These are phyloP conservation scores for Bursaphelenchus okinawaensis DNA, from an alignment of 2,888 invertebrate species.

Conservation along the genomic window DNA sequence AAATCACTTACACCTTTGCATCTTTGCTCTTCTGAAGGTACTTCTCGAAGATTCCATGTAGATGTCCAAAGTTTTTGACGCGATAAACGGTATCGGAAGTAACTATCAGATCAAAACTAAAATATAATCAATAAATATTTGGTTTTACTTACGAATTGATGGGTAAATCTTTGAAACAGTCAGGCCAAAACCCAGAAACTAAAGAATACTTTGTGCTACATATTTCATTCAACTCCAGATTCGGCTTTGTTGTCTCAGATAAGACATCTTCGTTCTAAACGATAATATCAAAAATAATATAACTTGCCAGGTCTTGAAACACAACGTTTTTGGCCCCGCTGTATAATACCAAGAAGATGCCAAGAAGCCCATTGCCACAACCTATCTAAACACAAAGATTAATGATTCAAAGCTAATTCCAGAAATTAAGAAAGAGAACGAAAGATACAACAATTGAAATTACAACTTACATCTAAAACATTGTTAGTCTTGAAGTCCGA, in stretches of 20 bases:
- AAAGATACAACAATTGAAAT: not conserved
- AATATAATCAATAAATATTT: too few relatives aligned
- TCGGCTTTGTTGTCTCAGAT: not conserved
- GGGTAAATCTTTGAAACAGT: not conserved
- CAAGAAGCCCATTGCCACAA: slow-evolving; percentile 12
- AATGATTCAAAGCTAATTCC: too few relatives aligned
- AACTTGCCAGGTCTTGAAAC: slow-evolving; percentile 12
- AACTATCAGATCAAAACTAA: slow-evolving; percentile 4
- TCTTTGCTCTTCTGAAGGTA: not conserved
- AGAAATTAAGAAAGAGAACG: too few relatives aligned
- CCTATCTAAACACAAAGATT: slow-evolving; percentile 5
- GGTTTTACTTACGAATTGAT: slow-evolving; percentile 8
- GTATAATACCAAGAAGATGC: not conserved
- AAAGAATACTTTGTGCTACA: not conserved
- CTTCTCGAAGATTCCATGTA: not conserved
- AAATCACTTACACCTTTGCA: not conserved
- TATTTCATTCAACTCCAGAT: slow-evolving; percentile 7
- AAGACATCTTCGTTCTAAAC: slow-evolving; percentile 11
- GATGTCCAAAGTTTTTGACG: slow-evolving; percentile 1
- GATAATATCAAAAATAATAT: not conserved
- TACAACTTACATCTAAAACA: not conserved
- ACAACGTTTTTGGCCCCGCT: not conserved
- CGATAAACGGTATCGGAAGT: slow-evolving; percentile 13
- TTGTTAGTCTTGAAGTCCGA: not conserved
- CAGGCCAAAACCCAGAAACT: not conserved